Base-by-base conservation (phyloP, 2,888 invertebrate genomes). In the Tholera decimalis region DNA sequence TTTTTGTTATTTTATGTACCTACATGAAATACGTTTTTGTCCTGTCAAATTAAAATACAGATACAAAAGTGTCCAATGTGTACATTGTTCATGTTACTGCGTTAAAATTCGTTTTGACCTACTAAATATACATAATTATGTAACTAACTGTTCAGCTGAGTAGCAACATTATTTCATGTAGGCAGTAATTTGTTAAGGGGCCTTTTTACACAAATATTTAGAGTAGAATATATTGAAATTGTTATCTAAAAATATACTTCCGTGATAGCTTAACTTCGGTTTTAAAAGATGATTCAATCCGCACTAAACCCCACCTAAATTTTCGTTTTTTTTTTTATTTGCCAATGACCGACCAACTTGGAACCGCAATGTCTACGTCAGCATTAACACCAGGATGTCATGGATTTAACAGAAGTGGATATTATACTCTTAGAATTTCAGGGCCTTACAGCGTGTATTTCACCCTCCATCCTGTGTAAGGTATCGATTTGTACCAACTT, bases 401-500 rank as follows among this genome's bases (percentile, higher is more conserved):
- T 54, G 51, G 15, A 53, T 64, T 33, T 33, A 20, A n/a, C 7
- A 46, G 18, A 64, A 64, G 64, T 33, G 9, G 11, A 20, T 3
- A 61, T 44, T 15, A 28, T 30, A 24, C 43, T 35, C 28, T n/a
- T 28, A 44, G 43, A 46, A 50, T 37, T 64, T 64, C 35, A 50
- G 43, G 22, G 22, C n/a, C 33, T 35, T 50, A 28, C 20, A 44
- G 20, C 37, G 24, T 24, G 28, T 37, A 28, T 59, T 30, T 44
- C 43, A 35, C 22, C 22, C 33, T 35, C 18, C 37, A 11, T 24
- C 11, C 61, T 30, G 18, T 15, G 28, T 46, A 49, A 47, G 24
- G 22, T 56, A 49, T 49, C 33, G 66, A 49, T 65, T 53, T 65
- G 39, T n/a, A 39, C 28, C 8, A 37, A 20, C 6, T 44, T 64